Conservation (phyloP, 1,140 invertebrate species). For the Tyrophagus putrescentiae region DNA sequence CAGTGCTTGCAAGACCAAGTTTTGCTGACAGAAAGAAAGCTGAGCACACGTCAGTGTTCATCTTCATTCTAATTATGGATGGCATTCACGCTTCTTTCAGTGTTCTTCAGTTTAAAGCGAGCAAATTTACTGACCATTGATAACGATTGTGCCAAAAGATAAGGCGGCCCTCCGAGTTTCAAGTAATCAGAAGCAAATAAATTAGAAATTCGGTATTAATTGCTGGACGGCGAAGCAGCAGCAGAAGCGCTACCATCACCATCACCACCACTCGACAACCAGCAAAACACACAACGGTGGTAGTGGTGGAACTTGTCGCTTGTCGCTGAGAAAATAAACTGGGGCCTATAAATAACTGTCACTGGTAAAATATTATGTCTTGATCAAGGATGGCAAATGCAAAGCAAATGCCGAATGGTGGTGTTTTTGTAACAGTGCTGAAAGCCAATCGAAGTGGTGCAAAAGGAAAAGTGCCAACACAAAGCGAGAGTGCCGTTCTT, state of each 20-base stretch:
- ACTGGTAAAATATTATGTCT: constrained; percentile 10
- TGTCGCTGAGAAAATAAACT: not conserved
- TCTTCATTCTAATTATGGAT: constrained; percentile 11
- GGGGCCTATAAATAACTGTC: constrained; percentile 10
- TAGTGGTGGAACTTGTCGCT: not conserved
- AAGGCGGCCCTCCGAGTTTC: no score
- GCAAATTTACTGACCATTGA: no score
- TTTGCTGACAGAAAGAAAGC: no score
- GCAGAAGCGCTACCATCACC: not conserved
- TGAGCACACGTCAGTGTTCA: no score
- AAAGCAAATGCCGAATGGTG: not conserved
- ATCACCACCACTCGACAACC: no score
- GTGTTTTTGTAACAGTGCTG: no score
- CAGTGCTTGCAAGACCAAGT: no score
- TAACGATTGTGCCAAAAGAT: no score
- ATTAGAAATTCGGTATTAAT: not conserved
- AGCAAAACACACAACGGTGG: not conserved
- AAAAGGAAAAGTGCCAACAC: no score
- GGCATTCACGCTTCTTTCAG: constrained; percentile 1
- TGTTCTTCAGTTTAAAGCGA: not conserved
- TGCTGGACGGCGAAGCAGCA: not conserved
- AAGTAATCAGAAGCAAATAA: no score
- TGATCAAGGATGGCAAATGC: not conserved
- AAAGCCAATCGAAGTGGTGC: no score
- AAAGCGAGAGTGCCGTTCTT: no score